A percentile compares a stretch with the other conserved stretches of the same genome.
Conservation (phyloP, 2,888 invertebrate genomes). For the Blera fallax region DNA sequence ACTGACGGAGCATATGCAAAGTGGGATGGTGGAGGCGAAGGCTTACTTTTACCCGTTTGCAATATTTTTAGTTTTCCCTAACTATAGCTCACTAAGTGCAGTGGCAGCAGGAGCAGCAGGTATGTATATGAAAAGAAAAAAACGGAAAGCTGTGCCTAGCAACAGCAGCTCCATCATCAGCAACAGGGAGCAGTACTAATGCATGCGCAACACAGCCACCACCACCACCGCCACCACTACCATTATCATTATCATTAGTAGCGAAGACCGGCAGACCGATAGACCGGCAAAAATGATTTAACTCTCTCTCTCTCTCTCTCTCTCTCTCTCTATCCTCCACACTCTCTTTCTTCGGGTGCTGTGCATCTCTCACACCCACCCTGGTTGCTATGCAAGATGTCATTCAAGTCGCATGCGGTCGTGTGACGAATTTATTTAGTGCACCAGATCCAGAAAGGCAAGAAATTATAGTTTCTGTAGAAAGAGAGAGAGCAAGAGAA, state of each 20-base stretch:
- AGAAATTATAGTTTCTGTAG: conserved; percentile 47
- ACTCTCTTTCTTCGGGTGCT: too few species aligned
- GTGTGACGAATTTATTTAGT: conserved; percentile 65
- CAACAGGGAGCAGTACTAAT: conserved; percentile 57
- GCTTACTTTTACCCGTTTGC: conserved; percentile 56
- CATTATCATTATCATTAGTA: conserved; percentile 58
- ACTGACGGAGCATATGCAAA: conserved; percentile 54
- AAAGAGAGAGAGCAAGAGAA: conserved; percentile 3
- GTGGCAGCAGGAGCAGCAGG: conserved; percentile 45
- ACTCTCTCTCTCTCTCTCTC: conserved; percentile 16
- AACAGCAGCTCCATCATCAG: conserved; percentile 60
- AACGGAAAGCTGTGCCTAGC: conserved; percentile 47
- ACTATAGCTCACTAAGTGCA: conserved; percentile 60
- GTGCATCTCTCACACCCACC: background rate
- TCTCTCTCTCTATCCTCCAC: conserved; percentile 4
- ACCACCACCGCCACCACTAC: conserved; percentile 19
- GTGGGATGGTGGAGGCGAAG: conserved; percentile 38
- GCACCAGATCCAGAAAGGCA: conserved; percentile 34
- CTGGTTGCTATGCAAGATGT: conserved; percentile 41
- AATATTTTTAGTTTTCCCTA: conserved; percentile 61
- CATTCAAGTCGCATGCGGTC: conserved; percentile 50
- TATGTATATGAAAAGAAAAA: conserved; percentile 39
- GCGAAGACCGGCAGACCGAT: conserved; percentile 45
- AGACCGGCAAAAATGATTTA: conserved; percentile 53
- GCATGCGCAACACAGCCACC: conserved; percentile 60